phyloP scores from a whole-genome alignment of 2,113 vertebrate genomes.

The Chascanopsetta lugubris region DNA sequence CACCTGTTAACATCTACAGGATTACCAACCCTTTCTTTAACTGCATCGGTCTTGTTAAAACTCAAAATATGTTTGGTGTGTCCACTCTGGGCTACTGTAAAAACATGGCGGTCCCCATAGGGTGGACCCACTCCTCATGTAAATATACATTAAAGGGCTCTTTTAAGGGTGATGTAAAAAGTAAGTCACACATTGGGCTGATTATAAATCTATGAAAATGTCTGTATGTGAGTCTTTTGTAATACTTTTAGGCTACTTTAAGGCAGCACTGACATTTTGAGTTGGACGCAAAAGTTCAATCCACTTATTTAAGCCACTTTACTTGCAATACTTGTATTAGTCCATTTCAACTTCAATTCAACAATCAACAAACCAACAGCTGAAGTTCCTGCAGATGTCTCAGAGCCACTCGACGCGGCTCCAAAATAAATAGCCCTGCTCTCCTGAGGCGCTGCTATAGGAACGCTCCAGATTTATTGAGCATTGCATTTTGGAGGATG shows the following conservation, averaged over 20 bases:
- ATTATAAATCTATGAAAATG: no score
- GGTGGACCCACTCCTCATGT: no score
- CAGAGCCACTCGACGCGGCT: constrained; percentile 44
- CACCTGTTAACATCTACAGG: no score
- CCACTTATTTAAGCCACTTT: background rate
- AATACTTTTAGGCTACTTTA: background rate
- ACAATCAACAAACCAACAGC: background rate
- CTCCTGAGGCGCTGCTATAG: constrained; percentile 54
- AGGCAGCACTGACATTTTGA: background rate
- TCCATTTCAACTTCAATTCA: background rate
- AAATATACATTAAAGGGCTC: no score
- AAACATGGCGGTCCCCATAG: no score
- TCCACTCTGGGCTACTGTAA: no score
- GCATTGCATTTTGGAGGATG: constrained; percentile 82
- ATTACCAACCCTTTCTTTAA: no score
- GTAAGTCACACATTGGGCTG: no score
- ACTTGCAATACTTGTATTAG: background rate
- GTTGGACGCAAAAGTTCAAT: background rate
- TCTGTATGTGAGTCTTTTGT: no score
- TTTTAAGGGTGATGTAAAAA: no score
- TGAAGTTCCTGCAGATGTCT: constrained; percentile 37
- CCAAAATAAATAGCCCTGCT: constrained; percentile 66
- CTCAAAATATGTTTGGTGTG: no score
- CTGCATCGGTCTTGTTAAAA: background rate
- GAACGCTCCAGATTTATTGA: constrained; percentile 70